Evolutionary conservation across 2,888 invertebrate genomes (phyloP).

Genomic region (Tachina lurida): DNA sequence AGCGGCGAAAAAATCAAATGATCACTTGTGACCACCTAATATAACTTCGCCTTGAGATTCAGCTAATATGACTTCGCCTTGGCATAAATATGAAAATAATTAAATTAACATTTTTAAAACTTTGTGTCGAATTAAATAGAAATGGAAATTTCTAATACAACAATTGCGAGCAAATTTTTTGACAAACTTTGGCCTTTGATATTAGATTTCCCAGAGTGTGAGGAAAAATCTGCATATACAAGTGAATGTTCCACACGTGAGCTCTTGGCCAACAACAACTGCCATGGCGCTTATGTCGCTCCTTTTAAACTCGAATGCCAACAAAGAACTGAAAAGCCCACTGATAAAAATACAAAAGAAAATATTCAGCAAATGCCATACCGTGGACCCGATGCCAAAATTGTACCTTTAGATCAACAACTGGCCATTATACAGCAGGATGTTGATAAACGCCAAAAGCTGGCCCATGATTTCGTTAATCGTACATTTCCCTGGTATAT

Average conservation of each 20-base stretch:
- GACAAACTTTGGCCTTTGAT: slow-evolving; percentile 79
- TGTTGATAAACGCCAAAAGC: slow-evolving; percentile 72
- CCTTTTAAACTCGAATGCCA: slow-evolving; percentile 73
- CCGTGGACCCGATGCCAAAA: slow-evolving; percentile 48
- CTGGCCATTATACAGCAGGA: slow-evolving; percentile 49
- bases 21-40: no score
- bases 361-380: slow-evolving; percentile 37
- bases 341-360: not conserved
- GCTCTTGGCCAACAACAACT: slow-evolving; percentile 73
- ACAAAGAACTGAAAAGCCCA: not conserved
- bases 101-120: not conserved
- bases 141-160: slow-evolving; percentile 28
- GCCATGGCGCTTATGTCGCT: slow-evolving; percentile 73
- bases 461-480: slow-evolving; percentile 77
- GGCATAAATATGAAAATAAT: not conserved
- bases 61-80: no score
- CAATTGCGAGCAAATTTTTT: slow-evolving; percentile 72
- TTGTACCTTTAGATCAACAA: slow-evolving; percentile 72
- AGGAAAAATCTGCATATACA: slow-evolving; percentile 60
- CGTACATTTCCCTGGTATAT: slow-evolving; percentile 74
- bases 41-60: no score
- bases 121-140: not conserved
- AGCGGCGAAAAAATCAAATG: no score
- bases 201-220: slow-evolving; percentile 76
- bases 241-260: slow-evolving; percentile 74